These are phyloP conservation scores for Catharus fuscescens DNA, from an alignment of 2,113 vertebrate genomes.

Conservation along the genomic window DNA sequence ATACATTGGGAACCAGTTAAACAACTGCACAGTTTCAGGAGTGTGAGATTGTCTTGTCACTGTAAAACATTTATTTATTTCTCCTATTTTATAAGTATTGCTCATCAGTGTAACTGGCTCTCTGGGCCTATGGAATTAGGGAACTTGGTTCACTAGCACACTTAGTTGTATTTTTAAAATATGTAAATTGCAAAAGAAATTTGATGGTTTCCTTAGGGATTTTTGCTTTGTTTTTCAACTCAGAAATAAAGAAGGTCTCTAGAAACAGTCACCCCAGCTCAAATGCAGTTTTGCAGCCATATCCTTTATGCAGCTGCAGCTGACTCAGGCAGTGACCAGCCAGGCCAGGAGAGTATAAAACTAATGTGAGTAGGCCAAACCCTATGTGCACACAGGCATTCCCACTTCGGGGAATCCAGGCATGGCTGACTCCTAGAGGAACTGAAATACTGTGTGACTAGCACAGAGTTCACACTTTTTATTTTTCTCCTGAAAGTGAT, in stretches of 20 bases:
- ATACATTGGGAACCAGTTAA: background rate
- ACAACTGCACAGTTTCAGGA: background rate
- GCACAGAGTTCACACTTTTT: constrained; percentile 35
- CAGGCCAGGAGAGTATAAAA: background rate
- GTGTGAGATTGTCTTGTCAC: background rate
- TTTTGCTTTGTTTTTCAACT: background rate
- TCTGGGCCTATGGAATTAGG: background rate
- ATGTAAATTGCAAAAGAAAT: background rate
- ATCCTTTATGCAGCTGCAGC: background rate
- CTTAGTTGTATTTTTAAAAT: background rate
- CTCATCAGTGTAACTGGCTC: background rate
- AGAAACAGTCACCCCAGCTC: background rate
- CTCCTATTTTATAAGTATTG: background rate
- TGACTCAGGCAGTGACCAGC: background rate
- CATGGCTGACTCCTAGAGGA: constrained; percentile 14
- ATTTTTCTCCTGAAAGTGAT: constrained; percentile 67
- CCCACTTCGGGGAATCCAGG: constrained; percentile 18
- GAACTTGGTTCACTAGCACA: background rate
- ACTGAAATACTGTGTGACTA: background rate
- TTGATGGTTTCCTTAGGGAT: background rate
- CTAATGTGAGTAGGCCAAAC: background rate
- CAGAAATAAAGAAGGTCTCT: background rate
- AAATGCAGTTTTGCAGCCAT: background rate
- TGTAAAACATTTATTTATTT: background rate
- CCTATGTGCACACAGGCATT: background rate